Base-by-base conservation (phyloP, 2,113 vertebrate genomes). In the Lagopus leucura region DNA sequence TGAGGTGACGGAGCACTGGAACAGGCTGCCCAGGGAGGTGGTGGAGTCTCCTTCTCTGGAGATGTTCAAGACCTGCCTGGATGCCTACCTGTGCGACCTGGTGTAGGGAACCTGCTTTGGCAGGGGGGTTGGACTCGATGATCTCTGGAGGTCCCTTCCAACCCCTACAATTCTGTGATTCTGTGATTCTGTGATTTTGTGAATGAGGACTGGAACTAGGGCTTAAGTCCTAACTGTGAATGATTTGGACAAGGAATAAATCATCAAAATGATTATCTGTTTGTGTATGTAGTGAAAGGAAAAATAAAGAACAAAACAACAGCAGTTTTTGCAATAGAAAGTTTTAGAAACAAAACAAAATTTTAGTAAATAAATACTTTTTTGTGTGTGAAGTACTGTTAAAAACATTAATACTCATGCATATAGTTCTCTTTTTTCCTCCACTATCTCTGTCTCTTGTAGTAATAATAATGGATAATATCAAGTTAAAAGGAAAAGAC, bases 321-420 rank as follows among this genome's bases (percentile, higher is more conserved):
- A 85, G 10, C 57, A 18, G 18, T 21, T 75, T 82, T 86, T 79
- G 14, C 17, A 60, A 32, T 7, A 1, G 4, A 24, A 83, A 67
- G 1, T 45, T 24, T 74, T 80, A 72, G 54, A 7, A 70, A 60
- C 63, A 64, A 1, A 1, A 0, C 15, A 38, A 1, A 16, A 2
- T 57, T 61, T 27, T 1, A 36, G 4, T 2, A 77, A 91, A 89
- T 20, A 77, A 5, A 38, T 38, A 38, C 10, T 16, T 27, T 18
- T 60, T 42, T 52, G 61, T 11, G 27, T 7, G 1, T 8, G 58
- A 5, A 5, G 1, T 66, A 4, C 6, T 75, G 42, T 55, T 55
- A 48, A 77, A 80, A 90, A 73, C 11, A 58, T 1, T 6, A 73
- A 48, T 66, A 25, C 3, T 74, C 8, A 74, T 4, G 2, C 42